Evolutionary conservation across 2,888 invertebrate genomes (phyloP).

Genomic region (Drosophila hamatofila): DNA sequence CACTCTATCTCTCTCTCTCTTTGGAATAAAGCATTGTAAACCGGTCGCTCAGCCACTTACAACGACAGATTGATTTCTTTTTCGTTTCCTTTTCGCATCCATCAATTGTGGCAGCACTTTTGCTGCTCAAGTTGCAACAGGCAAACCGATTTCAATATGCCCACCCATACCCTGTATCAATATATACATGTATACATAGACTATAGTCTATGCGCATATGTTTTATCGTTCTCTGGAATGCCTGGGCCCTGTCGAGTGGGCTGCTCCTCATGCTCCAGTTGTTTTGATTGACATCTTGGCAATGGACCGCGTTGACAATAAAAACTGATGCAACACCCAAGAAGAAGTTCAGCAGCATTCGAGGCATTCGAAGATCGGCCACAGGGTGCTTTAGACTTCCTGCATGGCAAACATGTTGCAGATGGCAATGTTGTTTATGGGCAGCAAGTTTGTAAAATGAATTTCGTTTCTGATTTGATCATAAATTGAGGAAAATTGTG

Average conservation of each 20-base stretch:
- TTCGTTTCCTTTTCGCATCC: constrained; percentile 58
- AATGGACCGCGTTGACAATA: constrained; percentile 47
- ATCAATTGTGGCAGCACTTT: constrained; percentile 55
- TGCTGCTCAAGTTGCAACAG: constrained; percentile 16
- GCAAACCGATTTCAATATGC: constrained; percentile 6
- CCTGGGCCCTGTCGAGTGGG: constrained; percentile 28
- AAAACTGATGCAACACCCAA: constrained; percentile 43
- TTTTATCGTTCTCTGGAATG: constrained; percentile 34
- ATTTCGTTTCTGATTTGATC: constrained; percentile 53
- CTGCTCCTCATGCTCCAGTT: constrained; percentile 45
- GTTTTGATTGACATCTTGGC: constrained; percentile 58
- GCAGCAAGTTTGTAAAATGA: constrained; percentile 46
- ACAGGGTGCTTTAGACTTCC: constrained; percentile 16
- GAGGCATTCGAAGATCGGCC: neutral
- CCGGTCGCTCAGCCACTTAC: constrained; percentile 11
- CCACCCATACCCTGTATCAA: constrained; percentile 1
- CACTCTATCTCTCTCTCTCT: constrained; percentile 8
- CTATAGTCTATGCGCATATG: constrained; percentile 33
- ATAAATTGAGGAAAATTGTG: constrained; percentile 48
- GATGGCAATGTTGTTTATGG: constrained; percentile 31
- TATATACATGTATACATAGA: neutral
- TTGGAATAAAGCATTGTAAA: constrained; percentile 27
- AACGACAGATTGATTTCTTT: constrained; percentile 63
- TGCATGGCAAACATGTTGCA: constrained; percentile 29
- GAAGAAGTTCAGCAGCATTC: constrained; percentile 22